These are phyloP conservation scores for Cirrhinus mrigala DNA, from an alignment of 2,797 vertebrate genomes.

Conservation along the genomic window DNA sequence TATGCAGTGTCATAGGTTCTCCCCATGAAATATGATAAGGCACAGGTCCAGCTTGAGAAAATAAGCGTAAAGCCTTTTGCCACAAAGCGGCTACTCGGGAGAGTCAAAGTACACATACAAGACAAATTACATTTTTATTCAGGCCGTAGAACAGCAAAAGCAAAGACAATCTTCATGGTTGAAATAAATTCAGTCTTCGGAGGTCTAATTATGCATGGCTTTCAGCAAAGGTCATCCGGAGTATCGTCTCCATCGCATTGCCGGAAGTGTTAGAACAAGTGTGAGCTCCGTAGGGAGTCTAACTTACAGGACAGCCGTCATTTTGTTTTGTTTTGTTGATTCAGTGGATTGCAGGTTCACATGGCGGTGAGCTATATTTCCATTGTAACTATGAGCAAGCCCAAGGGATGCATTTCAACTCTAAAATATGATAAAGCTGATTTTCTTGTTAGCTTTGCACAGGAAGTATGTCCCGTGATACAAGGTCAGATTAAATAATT, in stretches of 20 bases:
- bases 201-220: constrained; percentile 8
- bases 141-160: constrained; percentile 19
- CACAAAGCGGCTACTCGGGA: background rate
- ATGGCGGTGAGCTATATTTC: constrained; percentile 10
- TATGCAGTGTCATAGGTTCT: constrained; percentile 11
- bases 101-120: background rate
- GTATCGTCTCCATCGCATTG: background rate
- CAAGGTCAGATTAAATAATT: constrained; percentile 6
- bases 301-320: background rate
- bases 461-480: background rate
- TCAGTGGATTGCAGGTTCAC: constrained; percentile 23
- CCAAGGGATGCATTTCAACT: constrained; percentile 7
- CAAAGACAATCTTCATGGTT: constrained; percentile 35
- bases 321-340: constrained; percentile 27
- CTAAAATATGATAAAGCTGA: constrained; percentile 21
- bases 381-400: constrained; percentile 36
- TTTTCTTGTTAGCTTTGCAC: background rate
- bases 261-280: constrained; percentile 15
- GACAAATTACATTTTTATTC: background rate
- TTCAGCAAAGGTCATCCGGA: constrained; percentile 19
- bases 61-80: constrained; percentile 18
- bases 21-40: background rate
- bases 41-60: background rate
- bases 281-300: background rate
- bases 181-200: background rate